These are phyloP conservation scores for Hydrocynus forskahlii DNA, from an alignment of 2,797 vertebrate genomes.

Conservation along the genomic window DNA sequence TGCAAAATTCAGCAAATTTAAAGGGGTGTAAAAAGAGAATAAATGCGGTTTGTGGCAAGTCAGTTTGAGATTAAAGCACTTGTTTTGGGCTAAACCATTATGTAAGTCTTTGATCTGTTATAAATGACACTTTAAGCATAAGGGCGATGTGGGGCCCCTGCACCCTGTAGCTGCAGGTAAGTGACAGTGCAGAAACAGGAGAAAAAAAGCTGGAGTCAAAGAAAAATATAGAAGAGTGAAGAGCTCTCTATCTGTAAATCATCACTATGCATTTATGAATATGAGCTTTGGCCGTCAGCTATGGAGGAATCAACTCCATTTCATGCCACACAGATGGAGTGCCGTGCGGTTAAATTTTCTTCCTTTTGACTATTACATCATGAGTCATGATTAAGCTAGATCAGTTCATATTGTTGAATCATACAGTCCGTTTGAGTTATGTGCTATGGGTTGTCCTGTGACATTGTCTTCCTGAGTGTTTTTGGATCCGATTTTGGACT, in stretches of 20 bases:
- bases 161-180: neutral
- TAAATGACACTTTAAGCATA: neutral
- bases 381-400: conserved; percentile 3
- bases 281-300: neutral
- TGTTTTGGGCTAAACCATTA: conserved; percentile 5
- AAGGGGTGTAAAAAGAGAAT: neutral
- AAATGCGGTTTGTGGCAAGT: neutral
- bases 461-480: neutral
- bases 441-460: neutral
- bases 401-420: neutral
- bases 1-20: no score
- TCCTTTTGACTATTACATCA: neutral
- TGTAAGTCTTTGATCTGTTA: neutral
- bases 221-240: neutral
- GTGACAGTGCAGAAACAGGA: neutral
- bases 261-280: neutral
- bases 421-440: conserved; percentile 6
- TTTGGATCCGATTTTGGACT: neutral
- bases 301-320: neutral
- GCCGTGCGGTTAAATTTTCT: neutral
- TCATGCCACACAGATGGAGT: neutral
- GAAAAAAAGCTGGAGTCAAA: neutral
- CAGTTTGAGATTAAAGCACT: neutral
- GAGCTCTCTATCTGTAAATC: neutral
- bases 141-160: neutral